phyloP scores from a whole-genome alignment of 1,140 invertebrate genomes.

The Bombus superbus region DNA sequence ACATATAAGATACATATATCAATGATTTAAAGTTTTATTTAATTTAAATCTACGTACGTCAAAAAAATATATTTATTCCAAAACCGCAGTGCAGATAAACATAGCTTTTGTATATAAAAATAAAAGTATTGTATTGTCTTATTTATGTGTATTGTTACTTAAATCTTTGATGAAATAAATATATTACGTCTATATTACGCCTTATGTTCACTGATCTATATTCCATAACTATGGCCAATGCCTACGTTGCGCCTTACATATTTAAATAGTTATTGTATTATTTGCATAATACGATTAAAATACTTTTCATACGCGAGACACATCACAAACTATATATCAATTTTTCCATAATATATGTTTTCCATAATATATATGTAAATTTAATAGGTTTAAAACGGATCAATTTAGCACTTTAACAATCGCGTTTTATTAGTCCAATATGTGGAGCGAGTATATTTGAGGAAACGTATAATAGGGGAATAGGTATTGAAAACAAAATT shows the following conservation, averaged over 20 bases:
- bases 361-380: not conserved
- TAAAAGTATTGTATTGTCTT: slow-evolving; percentile 38
- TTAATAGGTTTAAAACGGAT: not conserved
- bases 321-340: not conserved
- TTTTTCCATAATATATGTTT: not conserved
- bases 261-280: not conserved
- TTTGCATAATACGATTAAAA: not conserved
- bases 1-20: too few relatives aligned
- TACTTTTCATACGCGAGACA: not conserved
- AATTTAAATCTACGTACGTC: not conserved
- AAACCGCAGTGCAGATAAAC: slow-evolving; percentile 23
- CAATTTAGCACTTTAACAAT: not conserved
- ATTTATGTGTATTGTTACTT: slow-evolving; percentile 44
- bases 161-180: slow-evolving; percentile 57
- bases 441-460: not conserved
- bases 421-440: not conserved
- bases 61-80: slow-evolving; percentile 1
- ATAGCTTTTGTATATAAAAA: slow-evolving; percentile 60
- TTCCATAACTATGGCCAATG: not conserved
- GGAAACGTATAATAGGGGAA: not conserved
- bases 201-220: not conserved
- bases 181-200: slow-evolving; percentile 12
- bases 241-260: too few relatives aligned
- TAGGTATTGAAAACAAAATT: not conserved
- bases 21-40: not conserved